Evolutionary conservation across 2,888 invertebrate genomes (phyloP), one percentile per base, ranked within the genome.

Genomic region (Bombylius discolor): DNA sequence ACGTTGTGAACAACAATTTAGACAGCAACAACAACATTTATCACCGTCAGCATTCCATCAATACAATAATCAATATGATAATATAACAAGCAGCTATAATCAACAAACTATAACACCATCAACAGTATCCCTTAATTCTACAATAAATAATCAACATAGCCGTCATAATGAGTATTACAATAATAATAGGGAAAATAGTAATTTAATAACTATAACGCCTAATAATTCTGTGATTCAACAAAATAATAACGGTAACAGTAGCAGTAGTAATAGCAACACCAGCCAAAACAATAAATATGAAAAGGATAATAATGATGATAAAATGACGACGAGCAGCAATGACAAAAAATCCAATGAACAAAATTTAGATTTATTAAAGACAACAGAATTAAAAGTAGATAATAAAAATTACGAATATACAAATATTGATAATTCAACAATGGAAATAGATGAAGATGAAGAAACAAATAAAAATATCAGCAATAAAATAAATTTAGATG

Each of bases 401-500:
- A 12, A 47, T 47, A 14, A 23, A 44, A 5, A 13, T 9, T 44
- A 44, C 5, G 11, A n/a, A 9, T 44, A 9, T 44, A 44, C 8
- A 23, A 11, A 47, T 47, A 44, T 9, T 44, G 11, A 44, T 9
- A 5, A 44, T 44, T 13, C 44, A 44, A n/a, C n/a, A 6, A 46
- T 7, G n/a, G 12, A 23, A 14, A n/a, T 44, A 36, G 48, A 52
- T 33, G 46, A 45, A 7, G 49, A 52, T 12, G 42, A 34, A 48
- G 42, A 46, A 36, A 51, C 47, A 9, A 51, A 47, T 55, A 44
- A 53, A 12, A 49, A 44, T 31, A 23, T 23, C 3, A 23, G 23
- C 23, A 47, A 51, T 44, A 23, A 45, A 31, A 42, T 49, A 23
- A 42, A 33, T 45, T 49, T 55, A 59, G 77, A 76, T 60, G 72